Conservation (phyloP, 2,888 invertebrate genomes). For the Harpagoxenus sublaevis region DNA sequence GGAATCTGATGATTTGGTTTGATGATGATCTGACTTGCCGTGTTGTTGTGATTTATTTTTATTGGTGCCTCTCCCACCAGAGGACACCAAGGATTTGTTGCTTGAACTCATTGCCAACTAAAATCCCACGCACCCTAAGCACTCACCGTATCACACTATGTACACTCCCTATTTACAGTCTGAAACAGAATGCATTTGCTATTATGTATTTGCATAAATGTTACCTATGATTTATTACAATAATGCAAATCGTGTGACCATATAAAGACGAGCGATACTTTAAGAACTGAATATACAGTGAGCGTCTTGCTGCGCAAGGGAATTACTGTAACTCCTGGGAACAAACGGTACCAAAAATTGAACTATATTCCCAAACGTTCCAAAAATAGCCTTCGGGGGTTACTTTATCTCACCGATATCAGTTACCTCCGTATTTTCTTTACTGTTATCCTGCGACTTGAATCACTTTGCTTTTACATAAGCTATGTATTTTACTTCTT, state of each 20-base stretch:
- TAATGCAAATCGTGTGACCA: neutral
- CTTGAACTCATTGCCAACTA: slow-evolving; percentile 85
- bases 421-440: neutral
- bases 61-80: slow-evolving; percentile 82
- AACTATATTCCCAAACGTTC: neutral
- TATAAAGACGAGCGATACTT: neutral
- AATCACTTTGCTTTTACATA: neutral
- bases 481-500: neutral
- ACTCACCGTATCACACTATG: slow-evolving; percentile 89
- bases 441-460: neutral
- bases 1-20: slow-evolving; percentile 83
- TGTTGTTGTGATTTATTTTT: slow-evolving; percentile 84
- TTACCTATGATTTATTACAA: neutral
- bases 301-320: neutral
- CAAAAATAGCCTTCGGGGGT: neutral
- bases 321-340: neutral
- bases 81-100: slow-evolving; percentile 84
- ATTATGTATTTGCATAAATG: slow-evolving; percentile 5
- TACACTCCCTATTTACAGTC: slow-evolving; percentile 94
- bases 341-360: neutral
- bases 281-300: neutral
- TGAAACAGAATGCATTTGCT: slow-evolving; percentile 86
- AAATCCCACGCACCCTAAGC: slow-evolving; percentile 81
- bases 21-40: slow-evolving; percentile 84
- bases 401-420: neutral